Conservation (phyloP, 1,140 invertebrate genomes). For the Bursaphelenchus mucronatus region DNA sequence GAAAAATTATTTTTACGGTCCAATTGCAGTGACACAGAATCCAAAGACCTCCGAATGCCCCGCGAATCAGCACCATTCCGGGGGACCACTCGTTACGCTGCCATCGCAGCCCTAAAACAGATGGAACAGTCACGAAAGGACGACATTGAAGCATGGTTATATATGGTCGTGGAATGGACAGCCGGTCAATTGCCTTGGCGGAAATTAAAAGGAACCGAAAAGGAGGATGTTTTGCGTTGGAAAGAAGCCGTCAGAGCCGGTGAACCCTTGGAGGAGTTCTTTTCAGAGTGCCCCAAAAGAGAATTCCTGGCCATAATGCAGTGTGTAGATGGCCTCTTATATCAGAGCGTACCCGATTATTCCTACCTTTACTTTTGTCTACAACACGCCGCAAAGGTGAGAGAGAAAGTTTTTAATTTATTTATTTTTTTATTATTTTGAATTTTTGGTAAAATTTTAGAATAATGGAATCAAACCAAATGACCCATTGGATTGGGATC, state of each 20-base stretch:
- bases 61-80: constrained; percentile 25
- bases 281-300: constrained; percentile 19
- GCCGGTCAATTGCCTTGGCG: constrained; percentile 4
- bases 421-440: too few species aligned
- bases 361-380: constrained; percentile 11
- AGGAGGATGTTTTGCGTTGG: constrained; percentile 29
- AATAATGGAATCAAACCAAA: too few species aligned
- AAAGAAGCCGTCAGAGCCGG: constrained; percentile 20
- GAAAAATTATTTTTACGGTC: constrained; percentile 5
- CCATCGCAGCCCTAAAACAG: constrained; percentile 16
- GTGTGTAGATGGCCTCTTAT: constrained; percentile 22
- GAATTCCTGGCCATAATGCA: constrained; percentile 19
- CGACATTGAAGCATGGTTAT: constrained; percentile 32
- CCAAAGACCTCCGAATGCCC: constrained; percentile 26
- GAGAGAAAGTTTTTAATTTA: too few species aligned
- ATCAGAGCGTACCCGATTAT: constrained; percentile 27
- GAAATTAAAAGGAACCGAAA: constrained; percentile 23
- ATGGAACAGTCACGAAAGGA: constrained; percentile 32
- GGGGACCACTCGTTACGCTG: constrained; percentile 28
- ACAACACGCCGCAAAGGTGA: constrained; percentile 1
- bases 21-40: constrained; percentile 8
- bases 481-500: too few species aligned
- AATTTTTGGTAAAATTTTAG: too few species aligned
- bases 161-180: constrained; percentile 28
- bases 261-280: constrained; percentile 21